These are phyloP conservation scores for Chrysomallon squamiferum DNA, from an alignment of 1,140 invertebrate species.

Conservation along the genomic window DNA sequence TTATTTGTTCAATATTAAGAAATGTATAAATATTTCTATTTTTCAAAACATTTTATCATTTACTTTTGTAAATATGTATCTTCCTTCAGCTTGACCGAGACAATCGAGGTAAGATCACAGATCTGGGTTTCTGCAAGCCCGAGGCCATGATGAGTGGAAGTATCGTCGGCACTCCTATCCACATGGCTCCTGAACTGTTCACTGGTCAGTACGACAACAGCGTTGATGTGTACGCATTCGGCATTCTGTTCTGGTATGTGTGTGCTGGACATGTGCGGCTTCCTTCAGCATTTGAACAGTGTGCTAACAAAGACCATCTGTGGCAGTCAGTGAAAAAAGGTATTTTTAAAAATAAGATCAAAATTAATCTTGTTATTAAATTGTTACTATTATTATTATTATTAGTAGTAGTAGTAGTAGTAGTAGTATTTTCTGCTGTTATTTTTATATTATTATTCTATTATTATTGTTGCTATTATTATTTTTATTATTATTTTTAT, in stretches of 20 bases:
- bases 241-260: conserved; percentile 90
- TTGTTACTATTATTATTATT: too few species aligned
- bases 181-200: conserved; percentile 91
- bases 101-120: conserved; percentile 83
- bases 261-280: conserved; percentile 83
- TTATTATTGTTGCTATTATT: neutral
- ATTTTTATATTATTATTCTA: conserved; percentile 17
- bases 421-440: conserved; percentile 25
- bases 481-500: too few species aligned
- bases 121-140: conserved; percentile 90
- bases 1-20: too few species aligned
- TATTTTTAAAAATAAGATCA: conserved; percentile 49
- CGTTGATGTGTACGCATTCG: conserved; percentile 91
- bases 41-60: too few species aligned
- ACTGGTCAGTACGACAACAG: conserved; percentile 79
- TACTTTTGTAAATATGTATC: too few species aligned
- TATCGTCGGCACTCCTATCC: conserved; percentile 81
- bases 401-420: too few species aligned
- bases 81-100: conserved; percentile 73
- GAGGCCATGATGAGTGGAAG: conserved; percentile 87
- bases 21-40: too few species aligned
- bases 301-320: conserved; percentile 86
- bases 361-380: too few species aligned
- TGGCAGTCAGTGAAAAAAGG: conserved; percentile 86
- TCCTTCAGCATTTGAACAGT: conserved; percentile 83